Base-by-base conservation (phyloP, 2,888 invertebrate species). In the Meta bourneti region DNA sequence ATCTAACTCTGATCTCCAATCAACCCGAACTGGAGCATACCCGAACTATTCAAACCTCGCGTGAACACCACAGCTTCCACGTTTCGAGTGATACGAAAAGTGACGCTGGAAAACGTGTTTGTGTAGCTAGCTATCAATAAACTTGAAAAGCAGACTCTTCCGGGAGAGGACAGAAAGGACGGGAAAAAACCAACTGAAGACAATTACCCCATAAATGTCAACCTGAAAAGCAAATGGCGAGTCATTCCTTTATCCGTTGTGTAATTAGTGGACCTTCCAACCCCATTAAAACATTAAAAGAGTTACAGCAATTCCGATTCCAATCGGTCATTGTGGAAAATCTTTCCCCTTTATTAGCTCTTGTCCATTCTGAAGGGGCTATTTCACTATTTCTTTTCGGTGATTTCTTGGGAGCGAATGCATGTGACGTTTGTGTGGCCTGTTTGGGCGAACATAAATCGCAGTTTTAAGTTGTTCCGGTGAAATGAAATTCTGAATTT, bases 141-240 rank as follows among this genome's bases (percentile, higher is more conserved):
- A 34, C 34, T 34, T 34, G 34, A 34, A 34, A 52, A 9, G 16
- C 54, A 34, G 34, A 61, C 20, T 80, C 80, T 80, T 80, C 80
- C 80, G 61, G 80, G 80, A 61, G 19, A n/a, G 0, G 74, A 74
- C 34, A 51, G 19, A 74, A 13, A 48, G 48, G 49, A 13, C 0
- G 49, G 13, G 34, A 75, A 19, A 48, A 75, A 75, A 49, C 75
- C 49, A 75, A 75, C 75, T 19, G 77, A 71, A 82, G 51, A 51
- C 71, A 82, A 82, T 71, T 71, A 82, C 71, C 81, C 81, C 81
- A 82, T 82, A 82, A 82, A 69, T 82, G 81, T 82, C 81, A 82
- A 82, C 81, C 69, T 82, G 48, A 70, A 82, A 70, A 61, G 49
- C 69, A 70, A 49, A 49, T 49, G 49, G 48, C 69, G 71, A 82